These are phyloP conservation scores for Oceanites oceanicus DNA, from an alignment of 2,113 vertebrate species.

Conservation along the genomic window DNA sequence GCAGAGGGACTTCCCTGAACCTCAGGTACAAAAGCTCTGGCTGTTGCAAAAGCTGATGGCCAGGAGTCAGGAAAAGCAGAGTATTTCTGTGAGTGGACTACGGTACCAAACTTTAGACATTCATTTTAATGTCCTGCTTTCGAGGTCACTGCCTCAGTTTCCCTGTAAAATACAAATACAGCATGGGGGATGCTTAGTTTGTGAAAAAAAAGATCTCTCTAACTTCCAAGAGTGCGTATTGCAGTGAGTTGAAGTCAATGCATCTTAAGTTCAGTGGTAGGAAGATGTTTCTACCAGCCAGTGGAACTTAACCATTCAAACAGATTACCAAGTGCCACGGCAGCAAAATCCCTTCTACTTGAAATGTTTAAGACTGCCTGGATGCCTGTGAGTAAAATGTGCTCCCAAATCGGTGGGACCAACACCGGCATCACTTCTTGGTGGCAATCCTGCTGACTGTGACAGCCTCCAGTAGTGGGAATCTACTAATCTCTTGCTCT, in stretches of 20 bases:
- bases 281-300: not conserved
- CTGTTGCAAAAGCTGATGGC: not conserved
- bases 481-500: not conserved
- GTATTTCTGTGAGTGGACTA: not conserved
- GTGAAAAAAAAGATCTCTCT: not conserved
- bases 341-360: not conserved
- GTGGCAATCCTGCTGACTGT: not conserved
- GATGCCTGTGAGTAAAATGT: not conserved
- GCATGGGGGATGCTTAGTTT: not conserved
- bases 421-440: not conserved
- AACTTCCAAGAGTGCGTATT: not conserved
- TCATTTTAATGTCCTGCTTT: not conserved
- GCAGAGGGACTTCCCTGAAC: not conserved
- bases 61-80: not conserved
- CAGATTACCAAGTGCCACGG: not conserved
- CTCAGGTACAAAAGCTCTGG: not conserved
- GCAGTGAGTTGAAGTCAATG: not conserved
- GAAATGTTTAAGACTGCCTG: not conserved
- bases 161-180: not conserved
- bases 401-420: not conserved
- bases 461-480: not conserved
- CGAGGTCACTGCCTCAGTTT: not conserved
- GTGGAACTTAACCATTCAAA: not conserved
- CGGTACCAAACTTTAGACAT: fast-evolving
- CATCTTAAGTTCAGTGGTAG: not conserved